A percentile compares a stretch with the other conserved stretches of the same genome.
These are phyloP conservation scores for Cryptotermes secundus DNA, from an alignment of 1,140 invertebrate species.

Conservation along the genomic window DNA sequence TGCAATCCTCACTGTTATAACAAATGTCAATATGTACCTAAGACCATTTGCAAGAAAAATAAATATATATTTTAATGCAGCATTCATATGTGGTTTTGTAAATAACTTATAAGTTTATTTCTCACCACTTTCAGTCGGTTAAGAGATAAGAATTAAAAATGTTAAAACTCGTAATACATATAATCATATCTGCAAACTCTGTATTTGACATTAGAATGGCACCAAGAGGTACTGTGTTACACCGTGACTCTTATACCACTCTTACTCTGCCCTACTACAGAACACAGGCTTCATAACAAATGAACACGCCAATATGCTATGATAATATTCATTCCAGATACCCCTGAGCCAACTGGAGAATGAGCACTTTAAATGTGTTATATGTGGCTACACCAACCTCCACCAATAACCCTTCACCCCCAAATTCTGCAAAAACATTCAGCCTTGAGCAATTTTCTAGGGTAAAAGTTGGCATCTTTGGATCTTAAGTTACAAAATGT, in stretches of 20 bases:
- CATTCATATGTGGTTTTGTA: too few species aligned
- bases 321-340: not conserved
- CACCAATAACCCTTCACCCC: not conserved
- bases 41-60: too few species aligned
- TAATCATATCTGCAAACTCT: too few species aligned
- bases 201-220: not conserved
- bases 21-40: too few species aligned
- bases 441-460: conserved; percentile 1
- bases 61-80: too few species aligned
- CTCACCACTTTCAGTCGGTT: too few species aligned
- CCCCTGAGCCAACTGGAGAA: not conserved
- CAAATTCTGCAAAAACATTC: conserved; percentile 4
- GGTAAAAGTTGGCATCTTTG: not conserved
- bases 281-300: not conserved
- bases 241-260: not conserved
- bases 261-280: not conserved
- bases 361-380: not conserved
- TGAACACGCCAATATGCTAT: not conserved
- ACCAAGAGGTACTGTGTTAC: not conserved
- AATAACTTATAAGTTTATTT: too few species aligned
- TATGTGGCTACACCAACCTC: not conserved
- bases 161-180: too few species aligned
- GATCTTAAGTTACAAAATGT: not conserved
- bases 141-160: too few species aligned
- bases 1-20: too few species aligned